Conservation (phyloP, 2,113 vertebrate species). For the Ceyx margarethae region DNA sequence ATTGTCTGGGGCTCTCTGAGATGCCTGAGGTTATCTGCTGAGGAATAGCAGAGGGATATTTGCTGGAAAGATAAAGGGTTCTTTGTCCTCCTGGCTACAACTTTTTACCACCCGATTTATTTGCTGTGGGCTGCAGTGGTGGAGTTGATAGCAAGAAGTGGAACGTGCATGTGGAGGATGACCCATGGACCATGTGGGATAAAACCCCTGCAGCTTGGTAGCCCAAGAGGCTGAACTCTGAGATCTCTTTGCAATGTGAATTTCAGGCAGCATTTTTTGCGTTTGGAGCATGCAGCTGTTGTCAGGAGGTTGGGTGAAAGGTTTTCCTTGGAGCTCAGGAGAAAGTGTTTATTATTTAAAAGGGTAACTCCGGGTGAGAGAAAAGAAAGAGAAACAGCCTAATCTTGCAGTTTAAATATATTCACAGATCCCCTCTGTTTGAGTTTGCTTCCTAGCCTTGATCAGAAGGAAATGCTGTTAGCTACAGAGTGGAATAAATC, state of each 20-base stretch:
- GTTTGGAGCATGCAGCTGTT: neutral
- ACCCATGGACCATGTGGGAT: accelerated
- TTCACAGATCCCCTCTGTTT: slow-evolving; percentile 45
- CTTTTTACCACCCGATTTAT: neutral
- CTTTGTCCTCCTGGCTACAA: neutral
- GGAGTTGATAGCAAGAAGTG: accelerated
- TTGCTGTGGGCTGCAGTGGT: neutral
- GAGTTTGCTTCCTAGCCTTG: slow-evolving; percentile 51
- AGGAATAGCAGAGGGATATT: neutral
- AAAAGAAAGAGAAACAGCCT: slow-evolving; percentile 23
- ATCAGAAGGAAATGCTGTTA: slow-evolving; percentile 68
- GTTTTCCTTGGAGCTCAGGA: neutral
- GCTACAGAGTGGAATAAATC: slow-evolving; percentile 68
- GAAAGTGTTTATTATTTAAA: slow-evolving; percentile 31
- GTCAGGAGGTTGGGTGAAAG: slow-evolving; percentile 3
- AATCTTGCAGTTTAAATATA: slow-evolving; percentile 60
- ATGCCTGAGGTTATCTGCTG: neutral
- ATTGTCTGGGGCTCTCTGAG: neutral
- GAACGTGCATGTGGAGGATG: neutral
- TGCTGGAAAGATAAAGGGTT: neutral
- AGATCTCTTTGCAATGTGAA: neutral
- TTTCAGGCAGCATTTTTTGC: neutral
- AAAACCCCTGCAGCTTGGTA: neutral
- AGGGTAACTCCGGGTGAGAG: slow-evolving; percentile 34
- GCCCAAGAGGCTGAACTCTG: neutral